Conservation (phyloP, 2,888 invertebrate genomes). For the Cremastinae sp. region DNA sequence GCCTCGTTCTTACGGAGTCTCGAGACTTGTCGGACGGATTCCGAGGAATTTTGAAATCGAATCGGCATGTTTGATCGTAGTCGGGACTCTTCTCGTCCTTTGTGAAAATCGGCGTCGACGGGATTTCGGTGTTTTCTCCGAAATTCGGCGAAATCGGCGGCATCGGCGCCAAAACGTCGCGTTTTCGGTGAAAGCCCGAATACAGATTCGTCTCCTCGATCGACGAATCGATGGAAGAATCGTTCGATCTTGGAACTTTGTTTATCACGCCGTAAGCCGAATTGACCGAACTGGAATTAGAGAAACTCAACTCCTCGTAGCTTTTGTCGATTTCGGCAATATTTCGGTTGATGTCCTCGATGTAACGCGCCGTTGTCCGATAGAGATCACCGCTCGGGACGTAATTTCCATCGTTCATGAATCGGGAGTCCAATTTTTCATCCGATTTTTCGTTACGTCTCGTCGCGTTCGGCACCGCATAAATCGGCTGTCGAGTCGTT, state of each 20-base stretch:
- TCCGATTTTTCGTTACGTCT: constrained; percentile 48
- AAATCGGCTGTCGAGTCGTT: constrained; percentile 68
- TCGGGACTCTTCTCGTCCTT: constrained; percentile 23
- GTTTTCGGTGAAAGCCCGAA: constrained; percentile 67
- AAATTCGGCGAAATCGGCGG: constrained; percentile 72
- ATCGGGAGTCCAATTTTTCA: constrained; percentile 37
- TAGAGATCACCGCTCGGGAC: constrained; percentile 76
- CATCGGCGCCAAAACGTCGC: constrained; percentile 75
- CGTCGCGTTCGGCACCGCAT: constrained; percentile 71
- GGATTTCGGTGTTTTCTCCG: constrained; percentile 62
- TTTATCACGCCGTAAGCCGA: constrained; percentile 72
- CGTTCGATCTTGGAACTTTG: constrained; percentile 64
- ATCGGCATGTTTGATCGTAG: constrained; percentile 36
- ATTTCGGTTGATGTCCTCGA: constrained; percentile 76
- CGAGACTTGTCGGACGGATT: constrained; percentile 26
- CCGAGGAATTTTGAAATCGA: constrained; percentile 53
- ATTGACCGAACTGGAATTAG: constrained; percentile 59
- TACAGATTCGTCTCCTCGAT: constrained; percentile 58
- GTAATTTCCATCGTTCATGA: constrained; percentile 71
- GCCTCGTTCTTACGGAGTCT: constrained; percentile 56
- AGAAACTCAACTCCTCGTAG: constrained; percentile 71
- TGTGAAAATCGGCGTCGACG: constrained; percentile 29
- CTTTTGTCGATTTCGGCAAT: constrained; percentile 76
- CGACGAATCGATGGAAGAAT: constrained; percentile 32
- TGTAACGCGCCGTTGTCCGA: constrained; percentile 74